A percentile compares a stretch with the other conserved stretches of the same genome.
These are phyloP conservation scores for Agrochola lychnidis DNA, from an alignment of 2,888 invertebrate species.

Conservation along the genomic window DNA sequence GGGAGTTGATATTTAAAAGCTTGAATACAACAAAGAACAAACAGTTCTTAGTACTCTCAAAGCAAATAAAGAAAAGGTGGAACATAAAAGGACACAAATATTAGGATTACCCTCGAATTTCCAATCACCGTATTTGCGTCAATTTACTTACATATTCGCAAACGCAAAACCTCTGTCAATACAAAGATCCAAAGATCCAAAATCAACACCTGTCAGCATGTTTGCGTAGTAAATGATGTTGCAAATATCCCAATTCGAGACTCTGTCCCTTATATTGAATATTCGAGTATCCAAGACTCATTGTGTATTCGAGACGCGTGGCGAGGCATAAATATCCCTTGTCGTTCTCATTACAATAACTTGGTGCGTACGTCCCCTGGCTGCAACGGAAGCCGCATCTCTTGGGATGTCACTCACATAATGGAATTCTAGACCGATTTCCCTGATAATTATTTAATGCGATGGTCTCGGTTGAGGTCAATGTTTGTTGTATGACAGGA, in stretches of 20 bases:
- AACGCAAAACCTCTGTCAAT: constrained; percentile 74
- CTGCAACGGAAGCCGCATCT: constrained; percentile 82
- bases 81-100: constrained; percentile 17
- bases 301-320: constrained; percentile 87
- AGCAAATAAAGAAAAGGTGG: neutral
- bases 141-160: constrained; percentile 77
- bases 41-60: neutral
- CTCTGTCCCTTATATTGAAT: constrained; percentile 68
- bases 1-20: neutral
- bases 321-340: constrained; percentile 88
- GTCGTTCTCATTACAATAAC: constrained; percentile 89
- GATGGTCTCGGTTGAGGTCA: constrained; percentile 39
- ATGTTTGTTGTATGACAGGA: constrained; percentile 34
- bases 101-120: constrained; percentile 27
- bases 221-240: constrained; percentile 81
- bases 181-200: constrained; percentile 75
- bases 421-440: constrained; percentile 85
- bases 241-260: constrained; percentile 69
- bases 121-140: constrained; percentile 68
- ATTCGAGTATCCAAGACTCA: constrained; percentile 75
- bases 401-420: constrained; percentile 86
- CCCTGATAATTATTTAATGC: constrained; percentile 79
- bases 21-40: neutral
- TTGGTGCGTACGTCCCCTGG: constrained; percentile 83
- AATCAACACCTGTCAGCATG: constrained; percentile 83